Base-by-base conservation (phyloP, 2,113 vertebrate genomes). In the Grus americana region DNA sequence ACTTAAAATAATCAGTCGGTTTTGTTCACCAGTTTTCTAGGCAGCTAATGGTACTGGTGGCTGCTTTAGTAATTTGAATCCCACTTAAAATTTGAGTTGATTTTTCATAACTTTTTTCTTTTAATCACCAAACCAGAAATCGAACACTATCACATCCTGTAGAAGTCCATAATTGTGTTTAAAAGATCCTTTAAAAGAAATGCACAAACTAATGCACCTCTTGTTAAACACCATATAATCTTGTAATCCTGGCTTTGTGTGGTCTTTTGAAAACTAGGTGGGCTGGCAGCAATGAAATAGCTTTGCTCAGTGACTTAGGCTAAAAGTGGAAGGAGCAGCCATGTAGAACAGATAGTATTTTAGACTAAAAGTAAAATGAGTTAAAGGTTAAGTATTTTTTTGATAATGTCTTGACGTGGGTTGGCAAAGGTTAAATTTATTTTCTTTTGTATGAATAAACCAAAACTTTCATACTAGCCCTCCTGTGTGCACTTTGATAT, bases 181-280 rank as follows among this genome's bases (percentile, higher is more conserved):
- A 49, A 84, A 92, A 62, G 47, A 50, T 59, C n/a, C 18, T 74
- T 92, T 59, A 71, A 92, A 88, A 83, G 63, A 59, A 89, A 36
- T 57, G 44, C 54, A 32, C 4, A 0, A 75, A 86, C 34, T 86
- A 82, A 80, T 71, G 75, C 54, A 47, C 54, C 46, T 93, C 84
- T 98, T 98, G 95, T 97, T 97, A 96, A 97, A 96, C 86, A 95
- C 91, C 87, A 23, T 97, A 96, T 98, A 98, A 98, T 98, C 97
- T 98, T 40, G 61, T 98, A 98, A 98, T 98, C 97, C 89, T 75
- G 73, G 26, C 19, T 96, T 95, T 97, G 85, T 95, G 84, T 85
- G 81, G 79, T 47, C 93, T 91, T 80, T 67, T 79, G 84, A 85
- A 92, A 70, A 42, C 42, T 94, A 95, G 93, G 96, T 98, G 98